phyloP scores from a whole-genome alignment of 2,797 vertebrate genomes.

The Holocentrus rufus region DNA sequence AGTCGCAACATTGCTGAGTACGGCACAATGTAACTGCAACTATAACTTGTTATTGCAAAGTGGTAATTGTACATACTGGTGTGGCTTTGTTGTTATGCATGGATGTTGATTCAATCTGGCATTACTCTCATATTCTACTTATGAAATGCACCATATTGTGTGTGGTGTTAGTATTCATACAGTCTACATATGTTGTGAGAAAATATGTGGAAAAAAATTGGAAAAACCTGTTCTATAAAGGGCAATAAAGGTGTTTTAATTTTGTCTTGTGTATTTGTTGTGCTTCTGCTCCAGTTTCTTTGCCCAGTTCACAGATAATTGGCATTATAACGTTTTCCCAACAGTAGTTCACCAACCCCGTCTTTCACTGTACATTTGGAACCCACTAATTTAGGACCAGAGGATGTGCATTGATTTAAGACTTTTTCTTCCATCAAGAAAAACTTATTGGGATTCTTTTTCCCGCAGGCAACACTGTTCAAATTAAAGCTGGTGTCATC shows the following conservation, averaged over 20 bases:
- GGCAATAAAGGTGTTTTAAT: too few species aligned
- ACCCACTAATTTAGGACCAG: constrained; percentile 24
- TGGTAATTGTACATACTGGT: neutral
- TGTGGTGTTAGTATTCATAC: neutral
- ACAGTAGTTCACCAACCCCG: neutral
- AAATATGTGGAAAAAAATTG: neutral
- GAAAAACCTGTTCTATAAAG: too few species aligned
- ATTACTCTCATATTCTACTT: neutral
- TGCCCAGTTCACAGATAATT: neutral
- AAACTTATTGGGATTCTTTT: constrained; percentile 43
- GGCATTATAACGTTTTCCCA: neutral
- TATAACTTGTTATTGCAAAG: neutral
- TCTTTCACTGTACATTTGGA: constrained; percentile 20
- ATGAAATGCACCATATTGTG: neutral
- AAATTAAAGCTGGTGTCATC: constrained; percentile 86
- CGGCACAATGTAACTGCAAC: neutral
- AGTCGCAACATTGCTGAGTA: neutral
- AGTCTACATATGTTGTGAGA: neutral
- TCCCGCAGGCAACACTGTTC: constrained; percentile 68
- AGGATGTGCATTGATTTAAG: constrained; percentile 11
- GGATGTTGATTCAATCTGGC: too few species aligned
- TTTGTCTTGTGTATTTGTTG: neutral
- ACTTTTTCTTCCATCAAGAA: constrained; percentile 48
- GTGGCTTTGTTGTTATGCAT: neutral
- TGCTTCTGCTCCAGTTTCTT: neutral